phyloP scores from a whole-genome alignment of 2,797 vertebrate genomes.

The Danio choprae region DNA sequence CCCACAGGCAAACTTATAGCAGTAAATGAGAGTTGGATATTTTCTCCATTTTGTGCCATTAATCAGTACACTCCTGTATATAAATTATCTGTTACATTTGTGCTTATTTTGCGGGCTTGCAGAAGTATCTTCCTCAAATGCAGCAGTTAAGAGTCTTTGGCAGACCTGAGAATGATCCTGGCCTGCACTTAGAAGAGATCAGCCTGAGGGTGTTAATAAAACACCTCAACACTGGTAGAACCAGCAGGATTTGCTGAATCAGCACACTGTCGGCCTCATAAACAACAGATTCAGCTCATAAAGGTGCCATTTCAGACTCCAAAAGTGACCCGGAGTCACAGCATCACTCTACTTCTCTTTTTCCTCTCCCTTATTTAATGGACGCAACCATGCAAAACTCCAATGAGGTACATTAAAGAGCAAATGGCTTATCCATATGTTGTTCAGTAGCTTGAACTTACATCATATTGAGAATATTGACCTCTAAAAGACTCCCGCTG shows the following conservation, averaged over 20 bases:
- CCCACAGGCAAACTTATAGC: no score
- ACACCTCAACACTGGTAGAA: constrained; percentile 31
- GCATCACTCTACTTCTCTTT: background rate
- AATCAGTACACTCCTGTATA: background rate
- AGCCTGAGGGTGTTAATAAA: constrained; percentile 46
- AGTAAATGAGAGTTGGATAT: no score
- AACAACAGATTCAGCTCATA: constrained; percentile 10
- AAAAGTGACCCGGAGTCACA: background rate
- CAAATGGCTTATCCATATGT: constrained; percentile 8
- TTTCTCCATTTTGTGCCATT: no score
- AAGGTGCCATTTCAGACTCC: constrained; percentile 38
- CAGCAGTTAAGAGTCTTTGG: constrained; percentile 8
- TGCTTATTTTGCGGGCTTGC: background rate
- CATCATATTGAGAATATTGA: background rate
- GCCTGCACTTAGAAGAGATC: background rate
- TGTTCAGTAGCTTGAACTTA: background rate
- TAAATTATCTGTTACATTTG: background rate
- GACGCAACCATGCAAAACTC: constrained; percentile 24
- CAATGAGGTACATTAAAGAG: background rate
- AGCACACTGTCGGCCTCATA: constrained; percentile 37
- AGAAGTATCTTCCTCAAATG: background rate
- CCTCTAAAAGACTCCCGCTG: constrained; percentile 14
- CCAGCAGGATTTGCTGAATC: constrained; percentile 40
- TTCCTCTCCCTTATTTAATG: constrained; percentile 17
- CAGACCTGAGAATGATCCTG: constrained; percentile 6